A percentile compares a stretch with the other conserved stretches of the same genome.
phyloP scores from a whole-genome alignment of 2,797 vertebrate genomes.

The Macropodus opercularis region DNA sequence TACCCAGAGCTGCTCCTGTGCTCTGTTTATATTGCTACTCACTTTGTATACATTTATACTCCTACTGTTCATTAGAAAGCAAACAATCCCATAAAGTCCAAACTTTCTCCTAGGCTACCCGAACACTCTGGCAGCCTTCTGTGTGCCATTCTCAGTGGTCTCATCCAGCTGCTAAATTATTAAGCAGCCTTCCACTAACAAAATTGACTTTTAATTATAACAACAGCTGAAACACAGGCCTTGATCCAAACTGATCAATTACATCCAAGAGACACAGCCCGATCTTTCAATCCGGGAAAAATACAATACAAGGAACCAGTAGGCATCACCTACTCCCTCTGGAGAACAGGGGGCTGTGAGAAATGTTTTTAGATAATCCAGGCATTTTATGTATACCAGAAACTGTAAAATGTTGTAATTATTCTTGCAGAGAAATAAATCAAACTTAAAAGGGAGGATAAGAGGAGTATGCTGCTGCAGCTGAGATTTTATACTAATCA shows the following conservation, averaged over 20 bases:
- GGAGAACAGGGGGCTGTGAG: conserved; percentile 2
- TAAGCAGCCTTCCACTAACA: conserved; percentile 62
- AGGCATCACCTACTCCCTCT: conserved; percentile 7
- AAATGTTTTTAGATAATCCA: conserved; percentile 2
- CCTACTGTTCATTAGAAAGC: conserved; percentile 16
- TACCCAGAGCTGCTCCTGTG: conserved; percentile 26
- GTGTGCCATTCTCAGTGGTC: conserved; percentile 52
- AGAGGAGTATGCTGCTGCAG: conserved; percentile 7
- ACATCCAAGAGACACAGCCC: conserved; percentile 18
- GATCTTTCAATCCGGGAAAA: too few relatives aligned
- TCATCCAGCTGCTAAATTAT: conserved; percentile 65
- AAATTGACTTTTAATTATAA: conserved; percentile 78
- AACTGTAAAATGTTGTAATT: neutral
- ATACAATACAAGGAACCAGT: conserved; percentile 27
- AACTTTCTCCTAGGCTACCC: conserved; percentile 40
- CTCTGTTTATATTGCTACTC: conserved; percentile 18
- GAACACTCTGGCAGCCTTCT: conserved; percentile 39
- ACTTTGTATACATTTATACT: conserved; percentile 23
- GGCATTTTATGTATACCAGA: conserved; percentile 8
- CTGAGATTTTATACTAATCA: conserved; percentile 20
- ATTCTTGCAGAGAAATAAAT: conserved; percentile 14
- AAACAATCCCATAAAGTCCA: conserved; percentile 34
- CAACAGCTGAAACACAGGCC: conserved; percentile 54
- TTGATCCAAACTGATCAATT: conserved; percentile 51
- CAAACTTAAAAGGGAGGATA: conserved; percentile 39